Percentiles rank a stretch among this genome's conserved stretches.
phyloP scores from a whole-genome alignment of 2,888 invertebrate species.

The Melitaea athalia region DNA sequence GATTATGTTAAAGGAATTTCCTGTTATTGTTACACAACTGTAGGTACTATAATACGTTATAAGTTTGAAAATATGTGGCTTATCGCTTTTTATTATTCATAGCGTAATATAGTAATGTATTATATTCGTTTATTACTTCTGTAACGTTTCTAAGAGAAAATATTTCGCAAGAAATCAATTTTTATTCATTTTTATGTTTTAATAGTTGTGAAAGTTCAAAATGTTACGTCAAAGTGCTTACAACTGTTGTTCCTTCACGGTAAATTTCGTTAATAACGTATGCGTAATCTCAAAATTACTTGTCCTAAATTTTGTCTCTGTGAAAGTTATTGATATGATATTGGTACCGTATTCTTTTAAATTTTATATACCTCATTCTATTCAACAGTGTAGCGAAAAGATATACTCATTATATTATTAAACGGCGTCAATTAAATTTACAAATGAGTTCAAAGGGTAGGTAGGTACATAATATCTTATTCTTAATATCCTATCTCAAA shows the following conservation, averaged over 20 bases:
- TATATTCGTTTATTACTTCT: neutral
- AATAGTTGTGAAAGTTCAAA: neutral
- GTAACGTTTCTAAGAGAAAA: neutral
- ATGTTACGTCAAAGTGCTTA: neutral
- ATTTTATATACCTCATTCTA: too few relatives aligned
- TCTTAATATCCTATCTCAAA: too few relatives aligned
- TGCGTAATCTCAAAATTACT: too few relatives aligned
- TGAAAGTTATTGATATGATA: too few relatives aligned
- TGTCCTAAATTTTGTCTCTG: too few relatives aligned
- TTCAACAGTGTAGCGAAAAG: too few relatives aligned
- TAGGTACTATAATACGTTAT: conserved; percentile 12
- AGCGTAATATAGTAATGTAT: conserved; percentile 8
- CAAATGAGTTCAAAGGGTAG: too few relatives aligned
- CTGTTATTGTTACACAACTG: conserved; percentile 15
- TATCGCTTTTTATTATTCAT: conserved; percentile 15
- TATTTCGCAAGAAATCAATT: neutral
- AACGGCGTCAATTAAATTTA: too few relatives aligned
- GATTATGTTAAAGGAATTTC: conserved; percentile 12
- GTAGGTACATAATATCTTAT: too few relatives aligned
- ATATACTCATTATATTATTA: too few relatives aligned
- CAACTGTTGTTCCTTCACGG: neutral
- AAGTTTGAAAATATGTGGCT: conserved; percentile 12
- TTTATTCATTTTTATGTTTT: neutral
- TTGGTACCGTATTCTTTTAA: too few relatives aligned
- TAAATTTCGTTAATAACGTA: too few relatives aligned